Evolutionary conservation across 2,888 invertebrate species (phyloP).

Genomic region (Eristalis intricaria): DNA sequence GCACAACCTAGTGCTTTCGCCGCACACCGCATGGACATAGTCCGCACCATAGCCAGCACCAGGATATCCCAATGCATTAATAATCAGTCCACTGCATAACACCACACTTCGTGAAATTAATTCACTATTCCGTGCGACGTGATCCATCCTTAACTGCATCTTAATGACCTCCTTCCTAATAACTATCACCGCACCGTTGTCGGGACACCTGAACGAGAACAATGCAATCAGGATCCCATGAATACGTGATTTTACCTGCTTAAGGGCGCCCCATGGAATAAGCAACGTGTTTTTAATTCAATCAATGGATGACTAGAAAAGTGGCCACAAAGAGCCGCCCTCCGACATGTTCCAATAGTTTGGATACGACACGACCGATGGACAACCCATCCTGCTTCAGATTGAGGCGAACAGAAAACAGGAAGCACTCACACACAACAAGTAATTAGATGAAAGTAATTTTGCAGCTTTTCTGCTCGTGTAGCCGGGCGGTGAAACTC

Average conservation of each 20-base stretch:
- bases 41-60: neutral
- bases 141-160: neutral
- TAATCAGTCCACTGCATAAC: neutral
- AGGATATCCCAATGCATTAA: neutral
- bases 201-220: neutral
- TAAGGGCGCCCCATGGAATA: neutral
- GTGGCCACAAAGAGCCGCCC: constrained; percentile 13
- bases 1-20: neutral
- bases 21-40: neutral
- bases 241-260: constrained; percentile 29
- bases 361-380: constrained; percentile 32
- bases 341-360: neutral
- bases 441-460: constrained; percentile 67
- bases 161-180: neutral
- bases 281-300: constrained; percentile 42
- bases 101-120: constrained; percentile 8
- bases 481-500: constrained; percentile 1
- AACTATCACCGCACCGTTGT: neutral
- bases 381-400: constrained; percentile 17
- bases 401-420: constrained; percentile 34
- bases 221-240: constrained; percentile 26
- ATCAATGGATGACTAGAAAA: constrained; percentile 39
- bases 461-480: constrained; percentile 54
- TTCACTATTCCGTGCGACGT: neutral
- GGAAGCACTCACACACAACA: constrained; percentile 60